These are phyloP conservation scores for Drosophila robusta DNA, from an alignment of 2,888 invertebrate species.

Conservation along the genomic window DNA sequence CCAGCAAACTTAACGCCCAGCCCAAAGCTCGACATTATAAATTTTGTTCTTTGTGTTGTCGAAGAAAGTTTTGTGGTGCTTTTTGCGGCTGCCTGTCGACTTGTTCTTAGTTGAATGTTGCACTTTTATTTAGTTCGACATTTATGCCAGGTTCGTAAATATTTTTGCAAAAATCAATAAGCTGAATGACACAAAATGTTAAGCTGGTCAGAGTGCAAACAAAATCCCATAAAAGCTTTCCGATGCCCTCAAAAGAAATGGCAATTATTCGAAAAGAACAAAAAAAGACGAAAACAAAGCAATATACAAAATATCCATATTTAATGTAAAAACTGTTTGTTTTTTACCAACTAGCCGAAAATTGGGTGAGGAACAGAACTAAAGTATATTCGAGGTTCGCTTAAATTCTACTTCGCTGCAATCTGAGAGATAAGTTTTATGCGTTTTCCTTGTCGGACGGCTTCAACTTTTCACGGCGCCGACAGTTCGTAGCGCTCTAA, in stretches of 20 bases:
- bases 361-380: not conserved
- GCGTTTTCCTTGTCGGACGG: conserved; percentile 19
- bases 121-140: conserved; percentile 73
- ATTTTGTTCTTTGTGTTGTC: conserved; percentile 30
- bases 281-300: conserved; percentile 27
- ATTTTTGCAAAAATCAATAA: conserved; percentile 36
- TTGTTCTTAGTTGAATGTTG: conserved; percentile 59
- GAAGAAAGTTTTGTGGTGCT: conserved; percentile 46
- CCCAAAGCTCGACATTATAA: conserved; percentile 45
- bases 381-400: no score
- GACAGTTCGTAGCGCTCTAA: conserved; percentile 54
- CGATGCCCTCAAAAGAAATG: conserved; percentile 20
- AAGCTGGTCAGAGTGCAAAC: conserved; percentile 45
- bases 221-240: conserved; percentile 62
- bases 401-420: conserved; percentile 4
- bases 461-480: conserved; percentile 32
- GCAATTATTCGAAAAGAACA: conserved; percentile 49
- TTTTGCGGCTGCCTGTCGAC: conserved; percentile 48
- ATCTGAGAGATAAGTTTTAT: conserved; percentile 8
- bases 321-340: not conserved
- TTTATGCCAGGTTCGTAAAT: conserved; percentile 43
- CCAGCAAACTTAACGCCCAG: conserved; percentile 25
- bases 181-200: conserved; percentile 46
- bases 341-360: not conserved
- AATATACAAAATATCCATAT: conserved; percentile 17